Base-by-base conservation (phyloP, 2,113 vertebrate genomes). In the Sigmodon hispidus region DNA sequence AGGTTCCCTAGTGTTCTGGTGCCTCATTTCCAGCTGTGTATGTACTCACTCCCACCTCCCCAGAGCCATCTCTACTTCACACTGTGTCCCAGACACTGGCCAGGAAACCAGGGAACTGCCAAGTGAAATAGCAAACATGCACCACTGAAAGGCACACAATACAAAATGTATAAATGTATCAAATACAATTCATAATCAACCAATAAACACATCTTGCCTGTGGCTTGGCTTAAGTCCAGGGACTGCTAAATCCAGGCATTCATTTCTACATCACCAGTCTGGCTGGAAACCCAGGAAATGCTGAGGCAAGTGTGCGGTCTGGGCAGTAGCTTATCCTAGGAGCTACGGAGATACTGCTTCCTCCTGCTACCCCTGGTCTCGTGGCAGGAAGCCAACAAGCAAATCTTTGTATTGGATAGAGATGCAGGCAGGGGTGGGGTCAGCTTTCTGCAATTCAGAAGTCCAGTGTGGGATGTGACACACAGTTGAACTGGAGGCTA, bases 151-250 rank as follows among this genome's bases (percentile, higher is more conserved):
- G 61, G n/a, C 5, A 63, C 65, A 70, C 5, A 76, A 70, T n/a
- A 50, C 86, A 61, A 59, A 76, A 50, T 55, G 17, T 43, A 57
- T 43, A 84, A 59, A 69, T 36, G 22, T 50, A 48, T 72, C 89
- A 52, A 86, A 87, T 88, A 55, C 3, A 43, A 43, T 72, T 94
- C 63, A 85, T 52, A 63, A 48, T 79, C 75, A 77, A 77, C n/a
- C 70, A 92, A 96, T 75, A 95, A 77, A 48, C 29, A 40, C 19
- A 50, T 76, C 45, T 70, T 70, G 48, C 52, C 80, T 29, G 10
- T 81, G 80, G 69, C 61, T 90, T 90, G 86, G 40, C 43, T 92
- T 29, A 34, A 48, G 73, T 94, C 48, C 85, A 76, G 67, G 43
- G 19, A 89, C 72, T 40, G 17, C 6, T 67, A 73, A 79, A 73